Conservation (phyloP, 2,797 vertebrate genomes). For the Scarus forsteni region DNA sequence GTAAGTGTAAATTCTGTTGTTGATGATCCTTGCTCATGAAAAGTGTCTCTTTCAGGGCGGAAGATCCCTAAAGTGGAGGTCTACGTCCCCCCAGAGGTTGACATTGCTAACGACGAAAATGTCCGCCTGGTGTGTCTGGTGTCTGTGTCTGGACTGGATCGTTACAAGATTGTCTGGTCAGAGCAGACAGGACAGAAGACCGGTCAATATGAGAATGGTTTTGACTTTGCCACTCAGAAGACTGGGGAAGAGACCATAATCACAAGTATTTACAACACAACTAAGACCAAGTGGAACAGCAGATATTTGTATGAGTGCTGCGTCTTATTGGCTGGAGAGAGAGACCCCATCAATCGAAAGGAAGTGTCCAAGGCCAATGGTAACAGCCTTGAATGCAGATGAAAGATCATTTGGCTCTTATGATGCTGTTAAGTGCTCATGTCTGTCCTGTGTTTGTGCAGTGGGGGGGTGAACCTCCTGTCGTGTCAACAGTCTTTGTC, state of each 20-base stretch:
- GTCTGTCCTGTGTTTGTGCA: slow-evolving; percentile 11
- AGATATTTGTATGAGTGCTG: background rate
- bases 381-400: background rate
- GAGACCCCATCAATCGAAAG: rapidly evolving
- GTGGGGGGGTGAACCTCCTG: background rate
- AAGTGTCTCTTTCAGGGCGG: slow-evolving; percentile 35
- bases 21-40: background rate
- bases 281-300: slow-evolving; percentile 7
- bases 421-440: background rate
- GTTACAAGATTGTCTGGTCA: slow-evolving; percentile 37
- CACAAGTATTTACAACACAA: slow-evolving; percentile 33
- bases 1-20: background rate
- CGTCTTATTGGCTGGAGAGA: background rate
- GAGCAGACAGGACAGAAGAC: rapidly evolving
- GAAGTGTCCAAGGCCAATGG: background rate
- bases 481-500: slow-evolving; percentile 11
- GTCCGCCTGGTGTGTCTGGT: slow-evolving; percentile 57
- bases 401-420: background rate
- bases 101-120: too few relatives aligned
- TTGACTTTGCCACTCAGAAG: background rate
- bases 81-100: background rate
- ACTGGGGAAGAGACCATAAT: background rate
- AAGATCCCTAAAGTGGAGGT: background rate
- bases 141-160: background rate
- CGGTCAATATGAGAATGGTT: rapidly evolving